These are phyloP conservation scores for Agrotis clavis DNA, from an alignment of 2,888 invertebrate genomes.

Conservation along the genomic window DNA sequence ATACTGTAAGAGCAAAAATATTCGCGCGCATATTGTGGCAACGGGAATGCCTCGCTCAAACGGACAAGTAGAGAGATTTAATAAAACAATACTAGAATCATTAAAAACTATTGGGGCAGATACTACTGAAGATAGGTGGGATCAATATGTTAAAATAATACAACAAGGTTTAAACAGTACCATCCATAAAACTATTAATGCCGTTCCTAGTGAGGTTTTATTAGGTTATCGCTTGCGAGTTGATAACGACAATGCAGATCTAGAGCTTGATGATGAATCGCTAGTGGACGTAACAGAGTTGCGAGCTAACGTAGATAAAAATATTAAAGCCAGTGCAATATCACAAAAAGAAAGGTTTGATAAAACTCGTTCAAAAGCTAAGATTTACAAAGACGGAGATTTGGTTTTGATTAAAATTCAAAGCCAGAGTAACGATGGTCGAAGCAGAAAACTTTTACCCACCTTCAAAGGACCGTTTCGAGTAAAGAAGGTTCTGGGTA, in stretches of 20 bases:
- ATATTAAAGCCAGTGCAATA: slow-evolving; percentile 10
- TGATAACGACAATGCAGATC: no score
- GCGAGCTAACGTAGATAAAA: slow-evolving; percentile 2
- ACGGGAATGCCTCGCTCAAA: slow-evolving; percentile 13
- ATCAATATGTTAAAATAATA: slow-evolving; percentile 6
- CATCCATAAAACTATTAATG: slow-evolving; percentile 2
- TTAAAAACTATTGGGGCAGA: slow-evolving; percentile 20
- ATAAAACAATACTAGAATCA: slow-evolving; percentile 8
- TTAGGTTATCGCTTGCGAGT: no score
- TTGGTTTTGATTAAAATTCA: slow-evolving; percentile 6
- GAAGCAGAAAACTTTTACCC: slow-evolving; percentile 5
- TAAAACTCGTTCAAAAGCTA: slow-evolving; percentile 6
- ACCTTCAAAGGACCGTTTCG: slow-evolving; percentile 5
- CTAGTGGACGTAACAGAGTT: slow-evolving; percentile 6
- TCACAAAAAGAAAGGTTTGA: slow-evolving; percentile 14
- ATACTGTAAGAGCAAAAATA: slow-evolving; percentile 18
- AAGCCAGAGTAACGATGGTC: slow-evolving; percentile 7
- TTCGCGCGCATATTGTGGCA: slow-evolving; percentile 9
- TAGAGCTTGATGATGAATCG: no score
- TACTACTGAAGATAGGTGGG: slow-evolving; percentile 7
- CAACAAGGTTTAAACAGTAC: slow-evolving; percentile 4
- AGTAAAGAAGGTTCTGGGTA: slow-evolving; percentile 1
- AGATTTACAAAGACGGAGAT: slow-evolving; percentile 1
- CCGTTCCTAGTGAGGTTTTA: neutral
- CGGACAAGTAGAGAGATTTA: slow-evolving; percentile 9